Percentiles rank a stretch among this genome's conserved stretches.
These are phyloP conservation scores for Pelochelys cantorii DNA, from an alignment of 2,797 vertebrate species.

Conservation along the genomic window DNA sequence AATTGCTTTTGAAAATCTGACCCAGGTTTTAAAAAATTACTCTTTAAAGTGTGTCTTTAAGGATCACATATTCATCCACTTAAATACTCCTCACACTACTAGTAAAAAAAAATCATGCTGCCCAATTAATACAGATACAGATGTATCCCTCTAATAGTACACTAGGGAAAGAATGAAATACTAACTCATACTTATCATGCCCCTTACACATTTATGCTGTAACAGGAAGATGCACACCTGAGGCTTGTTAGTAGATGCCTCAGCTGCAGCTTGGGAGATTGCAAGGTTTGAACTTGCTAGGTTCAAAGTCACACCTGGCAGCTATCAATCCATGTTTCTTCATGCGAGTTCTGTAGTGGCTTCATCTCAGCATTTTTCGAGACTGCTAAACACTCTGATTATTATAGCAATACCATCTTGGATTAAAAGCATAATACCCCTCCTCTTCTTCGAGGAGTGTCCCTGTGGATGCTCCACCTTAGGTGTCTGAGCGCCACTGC, in stretches of 20 bases:
- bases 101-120: not conserved
- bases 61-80: not conserved
- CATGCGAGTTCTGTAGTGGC: not conserved
- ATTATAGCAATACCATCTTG: not conserved
- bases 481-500: too few relatives aligned
- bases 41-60: not conserved
- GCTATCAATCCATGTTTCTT: not conserved
- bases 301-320: constrained; percentile 39
- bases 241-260: constrained; percentile 10
- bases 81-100: not conserved
- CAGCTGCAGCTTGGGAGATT: not conserved
- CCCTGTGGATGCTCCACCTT: too few relatives aligned
- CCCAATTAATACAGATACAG: not conserved
- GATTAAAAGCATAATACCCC: not conserved
- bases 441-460: too few relatives aligned
- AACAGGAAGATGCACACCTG: not conserved
- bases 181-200: fast-evolving
- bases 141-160: not conserved
- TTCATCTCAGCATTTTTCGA: not conserved
- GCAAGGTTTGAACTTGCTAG: constrained; percentile 14
- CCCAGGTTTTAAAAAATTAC: not conserved
- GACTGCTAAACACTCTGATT: not conserved
- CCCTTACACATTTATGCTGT: not conserved
- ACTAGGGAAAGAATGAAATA: not conserved
- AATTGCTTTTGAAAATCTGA: not conserved